Base-by-base conservation (phyloP, 2,113 vertebrate genomes). In the Pachycephala philippinensis region DNA sequence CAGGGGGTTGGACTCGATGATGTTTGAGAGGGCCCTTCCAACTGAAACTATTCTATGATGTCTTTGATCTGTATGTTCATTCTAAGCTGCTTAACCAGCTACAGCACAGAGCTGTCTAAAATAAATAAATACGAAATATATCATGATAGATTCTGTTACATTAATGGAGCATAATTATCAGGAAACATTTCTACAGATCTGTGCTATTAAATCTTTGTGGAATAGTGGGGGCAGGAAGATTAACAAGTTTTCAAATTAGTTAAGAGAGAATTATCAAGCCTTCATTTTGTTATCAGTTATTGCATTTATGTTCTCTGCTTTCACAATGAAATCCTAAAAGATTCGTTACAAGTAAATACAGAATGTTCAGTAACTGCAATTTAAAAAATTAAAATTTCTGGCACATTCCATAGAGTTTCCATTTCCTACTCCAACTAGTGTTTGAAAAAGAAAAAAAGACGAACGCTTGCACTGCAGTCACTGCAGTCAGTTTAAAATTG, bases 191-290 rank as follows among this genome's bases (percentile, higher is more conserved):
- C 40, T 87, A 20, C 60, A 75, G 69, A 78, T 64, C 53, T 71
- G 9, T 81, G 60, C 35, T 89, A 30, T 68, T 95, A 79, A 72
- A 75, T 79, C 61, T 70, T 61, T 20, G 10, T 68, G 69, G n/a
- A 89, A 53, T 71, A 87, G n/a, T 3, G 1, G 7, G 42, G 56
- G 35, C 52, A 92, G 61, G 47, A 89, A 52, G 84, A 93, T 52
- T 68, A 92, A 49, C 56, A 82, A 60, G 49, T 95, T 84, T 91
- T 65, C 77, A 69, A 68, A 92, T 95, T 63, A 78, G 47, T 81
- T 70, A 65, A 57, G 50, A 60, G 39, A 52, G 52, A 66, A 78
- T 78, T 87, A 71, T 40, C 49, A 81, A 52, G 27, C 30, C 52
- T 93, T 74, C 76, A 64, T 74, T 92, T 77, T 78, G 45, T 56